Percentiles rank a stretch among this genome's conserved stretches.
Evolutionary conservation across 2,797 vertebrate species (phyloP).

Genomic region (Acomys russatus): DNA sequence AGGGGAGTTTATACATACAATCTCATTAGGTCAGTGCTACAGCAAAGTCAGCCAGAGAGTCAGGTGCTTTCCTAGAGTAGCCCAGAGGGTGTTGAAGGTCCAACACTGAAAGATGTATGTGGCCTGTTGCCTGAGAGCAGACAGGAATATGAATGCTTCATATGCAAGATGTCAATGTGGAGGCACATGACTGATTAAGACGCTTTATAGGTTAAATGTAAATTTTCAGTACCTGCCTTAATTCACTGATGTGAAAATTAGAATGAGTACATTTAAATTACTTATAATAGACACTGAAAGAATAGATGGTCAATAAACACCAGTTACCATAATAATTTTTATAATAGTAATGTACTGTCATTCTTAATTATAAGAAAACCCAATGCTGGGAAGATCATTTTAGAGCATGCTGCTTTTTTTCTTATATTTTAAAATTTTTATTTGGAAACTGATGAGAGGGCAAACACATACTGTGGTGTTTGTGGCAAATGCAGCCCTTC

Average conservation of each 20-base stretch:
- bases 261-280: not conserved
- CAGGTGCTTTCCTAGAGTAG: not conserved
- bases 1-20: not conserved
- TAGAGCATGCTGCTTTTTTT: not conserved
- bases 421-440: not conserved
- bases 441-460: not conserved
- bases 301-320: not conserved
- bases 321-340: not conserved
- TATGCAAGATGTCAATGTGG: not conserved
- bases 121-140: not conserved
- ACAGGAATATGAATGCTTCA: not conserved
- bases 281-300: not conserved
- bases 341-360: not conserved
- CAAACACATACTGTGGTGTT: not conserved
- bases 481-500: not conserved
- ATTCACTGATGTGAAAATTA: not conserved
- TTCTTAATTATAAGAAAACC: not conserved
- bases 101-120: not conserved
- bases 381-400: not conserved
- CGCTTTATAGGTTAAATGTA: not conserved
- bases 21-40: not conserved
- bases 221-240: not conserved
- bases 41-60: not conserved
- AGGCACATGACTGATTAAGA: not conserved
- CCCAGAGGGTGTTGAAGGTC: not conserved